Evolutionary conservation across 2,113 vertebrate species (phyloP).

Genomic region (Rhea americana): DNA sequence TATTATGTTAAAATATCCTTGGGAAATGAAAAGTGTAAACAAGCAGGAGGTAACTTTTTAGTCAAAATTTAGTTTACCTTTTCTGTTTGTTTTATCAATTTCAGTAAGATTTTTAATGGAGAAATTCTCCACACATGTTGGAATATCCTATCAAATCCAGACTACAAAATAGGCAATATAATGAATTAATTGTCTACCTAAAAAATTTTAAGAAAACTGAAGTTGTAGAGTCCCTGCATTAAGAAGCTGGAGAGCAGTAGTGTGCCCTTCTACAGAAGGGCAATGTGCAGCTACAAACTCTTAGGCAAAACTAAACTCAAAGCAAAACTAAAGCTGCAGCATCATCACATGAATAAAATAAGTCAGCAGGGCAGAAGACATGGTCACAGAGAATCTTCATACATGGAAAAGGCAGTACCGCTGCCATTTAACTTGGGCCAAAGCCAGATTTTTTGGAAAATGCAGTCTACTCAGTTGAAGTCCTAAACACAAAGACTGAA

Average conservation of each 20-base stretch:
- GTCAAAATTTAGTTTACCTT: background rate
- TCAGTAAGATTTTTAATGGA: slow-evolving; percentile 9
- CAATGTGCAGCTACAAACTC: background rate
- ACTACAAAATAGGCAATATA: background rate
- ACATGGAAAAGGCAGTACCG: background rate
- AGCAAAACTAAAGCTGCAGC: background rate
- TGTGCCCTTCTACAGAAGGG: background rate
- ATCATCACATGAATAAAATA: background rate
- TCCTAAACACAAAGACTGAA: background rate
- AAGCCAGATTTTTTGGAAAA: background rate
- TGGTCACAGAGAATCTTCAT: background rate
- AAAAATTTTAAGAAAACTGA: background rate
- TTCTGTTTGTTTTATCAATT: background rate
- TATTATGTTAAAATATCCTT: background rate
- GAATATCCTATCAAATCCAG: background rate
- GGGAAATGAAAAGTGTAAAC: background rate
- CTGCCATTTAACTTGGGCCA: background rate
- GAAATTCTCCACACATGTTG: background rate
- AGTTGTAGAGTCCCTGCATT: background rate
- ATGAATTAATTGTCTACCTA: background rate
- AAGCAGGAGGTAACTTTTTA: slow-evolving; percentile 4
- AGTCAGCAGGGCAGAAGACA: background rate
- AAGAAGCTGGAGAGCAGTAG: background rate
- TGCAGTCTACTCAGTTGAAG: background rate
- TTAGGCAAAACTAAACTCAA: background rate